Conservation (phyloP, 53 echinoderm and acorn worm genomes). For the Mesocentrotus franciscanus region DNA sequence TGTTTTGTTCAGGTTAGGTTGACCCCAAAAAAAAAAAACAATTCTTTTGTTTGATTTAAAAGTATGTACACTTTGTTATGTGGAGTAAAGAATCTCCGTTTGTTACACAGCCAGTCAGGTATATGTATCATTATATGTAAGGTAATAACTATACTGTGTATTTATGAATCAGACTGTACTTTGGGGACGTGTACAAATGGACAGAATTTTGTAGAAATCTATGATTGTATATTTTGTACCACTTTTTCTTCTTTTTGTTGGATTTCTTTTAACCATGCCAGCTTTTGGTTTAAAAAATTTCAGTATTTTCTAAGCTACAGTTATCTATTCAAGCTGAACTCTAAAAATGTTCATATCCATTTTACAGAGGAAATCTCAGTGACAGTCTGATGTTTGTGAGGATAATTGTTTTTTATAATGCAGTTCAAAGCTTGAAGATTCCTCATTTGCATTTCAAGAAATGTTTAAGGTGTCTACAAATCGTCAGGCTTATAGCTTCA, state of each 20-base stretch:
- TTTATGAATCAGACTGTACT: constrained; percentile 28
- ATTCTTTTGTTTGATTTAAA: background rate
- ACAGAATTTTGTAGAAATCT: constrained; percentile 53
- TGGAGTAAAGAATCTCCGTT: background rate
- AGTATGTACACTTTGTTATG: background rate
- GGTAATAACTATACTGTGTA: constrained; percentile 19
- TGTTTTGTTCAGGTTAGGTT: background rate
- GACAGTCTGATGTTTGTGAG: background rate
- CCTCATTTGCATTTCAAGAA: background rate
- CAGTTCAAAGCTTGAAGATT: background rate
- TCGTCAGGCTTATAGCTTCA: background rate
- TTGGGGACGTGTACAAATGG: constrained; percentile 31
- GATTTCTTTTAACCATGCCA: constrained; percentile 21
- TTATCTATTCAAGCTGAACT: background rate
- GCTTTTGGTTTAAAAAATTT: background rate
- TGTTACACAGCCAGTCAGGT: background rate
- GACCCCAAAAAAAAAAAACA: background rate
- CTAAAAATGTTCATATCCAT: background rate
- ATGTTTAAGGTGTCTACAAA: background rate
- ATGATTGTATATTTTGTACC: constrained; percentile 51
- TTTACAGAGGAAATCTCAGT: background rate
- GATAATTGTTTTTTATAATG: background rate
- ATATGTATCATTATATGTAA: constrained; percentile 31
- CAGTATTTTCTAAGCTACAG: constrained; percentile 12
- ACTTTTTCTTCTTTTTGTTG: constrained; percentile 10